A percentile compares a stretch with the other conserved stretches of the same genome.
These are phyloP conservation scores for Eulithis testata DNA, from an alignment of 2,888 invertebrate species.

Conservation along the genomic window DNA sequence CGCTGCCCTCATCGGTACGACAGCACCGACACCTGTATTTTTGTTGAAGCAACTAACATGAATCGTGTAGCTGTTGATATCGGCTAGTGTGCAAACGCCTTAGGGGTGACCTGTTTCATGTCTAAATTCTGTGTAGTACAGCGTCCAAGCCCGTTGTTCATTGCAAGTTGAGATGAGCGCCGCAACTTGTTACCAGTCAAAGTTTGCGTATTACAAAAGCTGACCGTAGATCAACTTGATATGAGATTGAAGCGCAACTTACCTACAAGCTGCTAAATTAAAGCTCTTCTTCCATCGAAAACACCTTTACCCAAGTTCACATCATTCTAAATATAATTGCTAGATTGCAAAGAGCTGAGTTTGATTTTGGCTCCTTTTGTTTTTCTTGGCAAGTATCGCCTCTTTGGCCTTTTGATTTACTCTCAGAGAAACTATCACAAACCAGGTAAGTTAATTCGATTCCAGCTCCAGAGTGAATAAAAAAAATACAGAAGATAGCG, in stretches of 20 bases:
- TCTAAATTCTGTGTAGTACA: slow-evolving; percentile 53
- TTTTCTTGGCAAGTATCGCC: too few relatives aligned
- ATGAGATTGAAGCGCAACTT: slow-evolving; percentile 14
- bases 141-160: slow-evolving; percentile 37
- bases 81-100: too few relatives aligned
- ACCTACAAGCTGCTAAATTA: slow-evolving; percentile 18
- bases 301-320: too few relatives aligned
- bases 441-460: background rate
- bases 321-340: too few relatives aligned
- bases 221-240: slow-evolving; percentile 29
- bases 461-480: slow-evolving; percentile 12
- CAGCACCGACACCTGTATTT: too few relatives aligned
- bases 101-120: slow-evolving; percentile 54
- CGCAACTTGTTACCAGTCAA: slow-evolving; percentile 44
- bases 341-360: too few relatives aligned
- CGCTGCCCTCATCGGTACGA: too few relatives aligned
- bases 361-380: too few relatives aligned
- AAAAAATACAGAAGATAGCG: slow-evolving; percentile 6
- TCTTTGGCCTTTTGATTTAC: too few relatives aligned
- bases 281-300: too few relatives aligned
- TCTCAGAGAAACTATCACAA: background rate
- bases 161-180: slow-evolving; percentile 38
- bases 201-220: slow-evolving; percentile 26
- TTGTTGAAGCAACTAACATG: too few relatives aligned
- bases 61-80: too few relatives aligned